Evolutionary conservation across 1,140 invertebrate species (phyloP), one percentile per base, ranked within the genome.

Genomic region (Hirudo medicinalis): DNA sequence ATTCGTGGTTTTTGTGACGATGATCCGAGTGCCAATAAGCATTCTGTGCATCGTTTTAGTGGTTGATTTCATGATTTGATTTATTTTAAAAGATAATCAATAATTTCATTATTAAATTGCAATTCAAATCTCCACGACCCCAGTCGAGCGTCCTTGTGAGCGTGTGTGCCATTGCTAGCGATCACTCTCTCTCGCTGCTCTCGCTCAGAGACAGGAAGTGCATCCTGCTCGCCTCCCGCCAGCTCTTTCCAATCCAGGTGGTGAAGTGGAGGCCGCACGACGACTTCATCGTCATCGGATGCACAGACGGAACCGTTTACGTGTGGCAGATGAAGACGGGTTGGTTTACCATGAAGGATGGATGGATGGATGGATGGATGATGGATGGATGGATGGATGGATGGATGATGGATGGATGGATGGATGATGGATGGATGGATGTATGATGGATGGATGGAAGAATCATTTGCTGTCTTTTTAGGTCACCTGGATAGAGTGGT

Each of bases 311-410:
- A 20, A 93, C 92, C 9, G 93, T 97, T 15, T 97, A 97, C 80
- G 92, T 98, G 0, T 99, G 96, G 96, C 94, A 99, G 85, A 98
- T 99, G 94, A 96, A 99, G 84, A 99, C 95, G 63, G 94, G 88
- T 87, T 72, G 20, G 25, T n/a, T 69, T 15, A 13, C 1, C 20
- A 15, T 69, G 2, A 68, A 2, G 43, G 67, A 29, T 40, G 32
- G 32, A 32, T 70, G 43, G 9, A 70, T 27, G 22, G 22, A 20
- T 53, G 43, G 15, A n/a, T 54, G 20, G 54, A 32, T 70, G 54
- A 32, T 70, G 49, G 40, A 70, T 27, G n/a, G 29, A 49, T 20
- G 69, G 19, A 53, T 43, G 69, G 40, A 53, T 25, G 0, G n/a
- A n/a, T 25, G 25, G 15, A 54, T 32, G 54, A 32, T 70, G 49